Conservation (phyloP, 2,888 invertebrate species). For the Ditylenchus weischeri region DNA sequence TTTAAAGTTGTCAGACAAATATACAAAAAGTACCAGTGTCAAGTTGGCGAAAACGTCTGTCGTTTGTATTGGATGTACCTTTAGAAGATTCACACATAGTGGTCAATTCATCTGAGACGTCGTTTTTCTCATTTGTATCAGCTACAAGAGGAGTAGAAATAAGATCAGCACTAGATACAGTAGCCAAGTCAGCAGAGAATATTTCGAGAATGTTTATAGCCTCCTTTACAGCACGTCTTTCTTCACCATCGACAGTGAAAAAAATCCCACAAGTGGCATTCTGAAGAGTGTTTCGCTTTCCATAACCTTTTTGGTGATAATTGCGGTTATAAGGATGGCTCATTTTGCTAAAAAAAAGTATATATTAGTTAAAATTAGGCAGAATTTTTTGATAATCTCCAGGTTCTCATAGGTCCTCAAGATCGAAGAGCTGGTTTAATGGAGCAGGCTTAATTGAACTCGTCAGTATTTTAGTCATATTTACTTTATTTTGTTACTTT, state of each 20-base stretch:
- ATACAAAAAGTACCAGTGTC: neutral
- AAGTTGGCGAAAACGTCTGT: constrained; percentile 12
- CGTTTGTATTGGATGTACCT: neutral
- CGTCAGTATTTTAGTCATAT: too few relatives aligned
- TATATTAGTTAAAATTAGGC: too few relatives aligned
- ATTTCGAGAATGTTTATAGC: constrained; percentile 25
- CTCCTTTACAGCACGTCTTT: constrained; percentile 24
- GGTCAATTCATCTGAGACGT: constrained; percentile 21
- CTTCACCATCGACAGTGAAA: constrained; percentile 28
- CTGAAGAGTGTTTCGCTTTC: neutral
- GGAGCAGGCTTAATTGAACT: too few relatives aligned
- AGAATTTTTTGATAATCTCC: too few relatives aligned
- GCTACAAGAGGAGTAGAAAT: neutral
- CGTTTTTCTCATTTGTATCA: neutral
- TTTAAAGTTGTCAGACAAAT: too few relatives aligned
- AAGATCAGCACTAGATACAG: neutral
- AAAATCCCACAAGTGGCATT: constrained; percentile 17
- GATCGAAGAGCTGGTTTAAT: too few relatives aligned
- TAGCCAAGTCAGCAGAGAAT: constrained; percentile 8
- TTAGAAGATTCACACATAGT: constrained; percentile 4
- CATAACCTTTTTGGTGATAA: neutral
- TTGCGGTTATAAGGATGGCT: neutral
- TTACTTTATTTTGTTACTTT: too few relatives aligned
- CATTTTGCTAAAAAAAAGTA: neutral
- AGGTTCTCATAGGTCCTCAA: too few relatives aligned